Conservation (phyloP, 2,113 vertebrate genomes). For the Mus pahari region DNA sequence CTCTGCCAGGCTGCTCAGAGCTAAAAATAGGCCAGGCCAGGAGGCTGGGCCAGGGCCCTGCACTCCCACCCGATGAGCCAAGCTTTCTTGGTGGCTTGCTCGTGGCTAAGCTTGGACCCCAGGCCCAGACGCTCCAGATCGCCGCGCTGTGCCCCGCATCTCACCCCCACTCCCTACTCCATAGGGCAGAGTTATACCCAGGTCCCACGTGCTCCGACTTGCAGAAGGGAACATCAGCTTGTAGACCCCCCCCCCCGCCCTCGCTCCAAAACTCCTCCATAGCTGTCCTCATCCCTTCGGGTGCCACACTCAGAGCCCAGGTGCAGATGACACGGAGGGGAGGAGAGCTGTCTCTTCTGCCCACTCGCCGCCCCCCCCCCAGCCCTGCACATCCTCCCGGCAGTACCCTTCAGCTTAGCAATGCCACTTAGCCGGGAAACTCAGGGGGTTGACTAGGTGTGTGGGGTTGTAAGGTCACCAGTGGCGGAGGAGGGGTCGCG, state of each 20-base stretch:
- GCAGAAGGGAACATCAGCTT: not conserved
- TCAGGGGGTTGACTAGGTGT: slow-evolving; percentile 43
- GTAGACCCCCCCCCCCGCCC: not conserved
- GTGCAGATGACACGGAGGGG: slow-evolving; percentile 1
- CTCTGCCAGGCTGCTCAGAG: slow-evolving; percentile 74
- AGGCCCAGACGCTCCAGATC: not conserved
- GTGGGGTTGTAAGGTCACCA: not conserved
- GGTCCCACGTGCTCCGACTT: slow-evolving; percentile 52
- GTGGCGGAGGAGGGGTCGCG: slow-evolving; percentile 48
- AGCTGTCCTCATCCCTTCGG: not conserved
- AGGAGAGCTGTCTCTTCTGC: not conserved
- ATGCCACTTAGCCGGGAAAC: slow-evolving; percentile 31
- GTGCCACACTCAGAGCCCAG: not conserved
- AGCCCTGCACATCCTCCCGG: not conserved
- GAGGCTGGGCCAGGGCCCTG: slow-evolving; percentile 74
- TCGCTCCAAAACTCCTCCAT: not conserved
- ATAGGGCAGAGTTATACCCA: slow-evolving; percentile 66
- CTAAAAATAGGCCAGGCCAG: slow-evolving; percentile 83
- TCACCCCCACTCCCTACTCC: not conserved
- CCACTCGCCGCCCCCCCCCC: not conserved
- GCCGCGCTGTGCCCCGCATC: not conserved
- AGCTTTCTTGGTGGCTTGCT: not conserved
- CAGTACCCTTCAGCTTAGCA: not conserved
- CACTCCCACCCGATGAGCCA: slow-evolving; percentile 66
- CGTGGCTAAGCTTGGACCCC: not conserved